Evolutionary conservation across 2,797 vertebrate species (phyloP).

Genomic region (Eulemur coronatus): DNA sequence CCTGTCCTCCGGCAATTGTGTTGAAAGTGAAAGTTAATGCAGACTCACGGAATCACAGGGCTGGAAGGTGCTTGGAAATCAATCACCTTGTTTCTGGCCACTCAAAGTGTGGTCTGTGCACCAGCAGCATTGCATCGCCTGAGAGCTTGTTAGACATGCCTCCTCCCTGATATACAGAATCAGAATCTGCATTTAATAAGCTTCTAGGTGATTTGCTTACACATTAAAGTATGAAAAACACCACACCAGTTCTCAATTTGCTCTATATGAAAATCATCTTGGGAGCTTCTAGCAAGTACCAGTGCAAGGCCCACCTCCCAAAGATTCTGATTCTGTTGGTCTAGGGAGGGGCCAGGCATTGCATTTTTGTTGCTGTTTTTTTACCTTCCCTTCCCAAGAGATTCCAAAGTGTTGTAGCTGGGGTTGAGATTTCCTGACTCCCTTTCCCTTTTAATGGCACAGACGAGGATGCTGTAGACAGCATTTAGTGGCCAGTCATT

Average conservation of each 20-base stretch:
- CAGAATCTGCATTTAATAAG: not conserved
- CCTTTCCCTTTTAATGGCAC: not conserved
- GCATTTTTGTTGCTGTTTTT: not conserved
- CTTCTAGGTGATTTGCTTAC: not conserved
- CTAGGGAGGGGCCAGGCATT: not conserved
- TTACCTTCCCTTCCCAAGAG: not conserved
- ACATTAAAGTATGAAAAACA: not conserved
- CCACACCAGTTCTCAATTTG: not conserved
- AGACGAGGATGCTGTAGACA: not conserved
- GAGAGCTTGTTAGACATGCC: not conserved
- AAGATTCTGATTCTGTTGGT: not conserved
- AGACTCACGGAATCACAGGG: not conserved
- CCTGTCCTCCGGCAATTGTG: not conserved
- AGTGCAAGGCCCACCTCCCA: not conserved
- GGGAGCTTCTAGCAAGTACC: not conserved
- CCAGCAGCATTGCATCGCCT: not conserved
- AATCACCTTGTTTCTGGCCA: not conserved
- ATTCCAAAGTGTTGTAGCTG: not conserved
- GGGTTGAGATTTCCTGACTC: too few species aligned
- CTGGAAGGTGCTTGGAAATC: not conserved
- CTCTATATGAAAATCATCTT: not conserved
- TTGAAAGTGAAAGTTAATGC: not conserved
- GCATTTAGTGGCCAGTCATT: not conserved
- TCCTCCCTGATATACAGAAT: not conserved
- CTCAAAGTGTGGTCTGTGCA: not conserved